phyloP scores from a whole-genome alignment of 2,113 vertebrate genomes.

The Symphodus melops region DNA sequence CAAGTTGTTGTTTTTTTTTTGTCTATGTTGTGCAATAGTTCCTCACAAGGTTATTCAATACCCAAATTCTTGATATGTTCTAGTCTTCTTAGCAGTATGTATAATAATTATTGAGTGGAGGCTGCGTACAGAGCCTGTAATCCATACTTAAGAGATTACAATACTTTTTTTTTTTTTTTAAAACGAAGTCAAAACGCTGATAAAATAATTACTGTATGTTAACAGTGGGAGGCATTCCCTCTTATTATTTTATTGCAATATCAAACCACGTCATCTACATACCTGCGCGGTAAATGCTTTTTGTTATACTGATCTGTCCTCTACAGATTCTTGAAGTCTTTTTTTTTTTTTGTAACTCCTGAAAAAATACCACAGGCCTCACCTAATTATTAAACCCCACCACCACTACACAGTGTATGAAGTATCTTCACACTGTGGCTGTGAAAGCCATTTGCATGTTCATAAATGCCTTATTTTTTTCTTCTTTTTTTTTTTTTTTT shows the following conservation, averaged over 20 bases:
- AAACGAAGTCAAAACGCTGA: constrained; percentile 69
- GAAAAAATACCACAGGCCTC: constrained; percentile 57
- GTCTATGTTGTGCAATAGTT: constrained; percentile 72
- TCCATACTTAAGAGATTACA: constrained; percentile 65
- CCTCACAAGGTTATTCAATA: constrained; percentile 70
- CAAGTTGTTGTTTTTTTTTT: constrained; percentile 61
- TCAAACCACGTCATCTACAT: constrained; percentile 71
- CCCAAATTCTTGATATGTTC: constrained; percentile 73
- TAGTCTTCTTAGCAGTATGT: constrained; percentile 69
- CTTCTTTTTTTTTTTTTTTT: background rate
- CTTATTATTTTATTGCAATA: constrained; percentile 79
- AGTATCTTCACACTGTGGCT: constrained; percentile 6
- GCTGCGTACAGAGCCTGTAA: constrained; percentile 61
- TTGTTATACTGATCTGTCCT: constrained; percentile 52
- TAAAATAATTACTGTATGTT: constrained; percentile 69
- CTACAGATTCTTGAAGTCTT: constrained; percentile 37
- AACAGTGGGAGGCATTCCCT: constrained; percentile 68
- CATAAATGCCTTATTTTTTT: background rate
- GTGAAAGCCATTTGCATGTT: constrained; percentile 1
- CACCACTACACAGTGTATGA: background rate
- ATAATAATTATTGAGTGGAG: constrained; percentile 61
- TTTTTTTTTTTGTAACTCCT: constrained; percentile 33
- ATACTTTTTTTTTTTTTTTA: constrained; percentile 44
- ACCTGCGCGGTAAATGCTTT: constrained; percentile 67
- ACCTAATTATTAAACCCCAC: constrained; percentile 40